Base-by-base conservation (phyloP, 2,797 vertebrate species). In the Hozukius guyotensis region DNA sequence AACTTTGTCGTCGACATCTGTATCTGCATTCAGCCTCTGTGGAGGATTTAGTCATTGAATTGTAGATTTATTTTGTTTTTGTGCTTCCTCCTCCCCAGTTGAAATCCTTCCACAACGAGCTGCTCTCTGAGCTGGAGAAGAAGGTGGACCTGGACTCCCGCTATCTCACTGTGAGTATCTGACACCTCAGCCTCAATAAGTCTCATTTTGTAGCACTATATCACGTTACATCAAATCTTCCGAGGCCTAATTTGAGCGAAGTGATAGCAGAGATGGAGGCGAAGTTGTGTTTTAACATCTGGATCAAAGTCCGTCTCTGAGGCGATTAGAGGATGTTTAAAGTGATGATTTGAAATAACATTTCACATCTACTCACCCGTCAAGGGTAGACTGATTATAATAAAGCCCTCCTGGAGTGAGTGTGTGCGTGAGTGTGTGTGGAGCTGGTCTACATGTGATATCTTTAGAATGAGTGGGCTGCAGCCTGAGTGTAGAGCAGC, bases 31-130 rank as follows among this genome's bases (percentile, higher is more conserved):
- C 31, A 75, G 31, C 27, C 16, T 27, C n/a, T 4, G 0, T 57
- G 16, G 59, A 25, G 25, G 36, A 25, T 66, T 69, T 55, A 22
- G 2, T 6, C 12, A 8, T 25, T 65, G 24, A 46, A 9, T 65
- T 32, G 56, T 3, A 36, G 61, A 36, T 64, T 83, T 1, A 78
- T 66, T 22, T 32, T 36, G 16, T 52, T 79, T 31, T 55, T 82
- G 16, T 75, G 16, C 13, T 81, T 60, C 20, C 32, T 59, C 20
- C 34, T 32, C 75, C 75, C 53, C 94, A 98, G 98, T 95, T 99
- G 87, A 99, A 99, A 93, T 98, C 97, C 70, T 99, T 99, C 83
- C 99, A 99, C 95, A 99, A 97, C 0, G 99, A 99, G 90, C 96
- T 99, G 71, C 96, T 99, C 74, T 98, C 96, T 0, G 98, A 99